A percentile compares a stretch with the other conserved stretches of the same genome.
phyloP scores from a whole-genome alignment of 2,113 vertebrate genomes.

The Gavia stellata region DNA sequence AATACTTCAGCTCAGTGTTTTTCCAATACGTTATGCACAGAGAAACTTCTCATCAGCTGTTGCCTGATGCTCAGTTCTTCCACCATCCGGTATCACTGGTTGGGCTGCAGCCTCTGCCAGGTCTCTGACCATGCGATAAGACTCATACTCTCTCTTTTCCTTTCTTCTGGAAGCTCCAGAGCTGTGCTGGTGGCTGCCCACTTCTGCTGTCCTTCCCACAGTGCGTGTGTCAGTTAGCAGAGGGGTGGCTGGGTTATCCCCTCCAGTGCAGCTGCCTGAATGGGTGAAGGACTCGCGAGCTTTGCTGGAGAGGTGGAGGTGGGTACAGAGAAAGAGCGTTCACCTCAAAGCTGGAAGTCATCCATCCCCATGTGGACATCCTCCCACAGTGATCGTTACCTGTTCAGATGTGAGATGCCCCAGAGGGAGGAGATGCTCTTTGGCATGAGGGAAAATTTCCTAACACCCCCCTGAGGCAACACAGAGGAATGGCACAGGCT shows the following conservation, averaged over 20 bases:
- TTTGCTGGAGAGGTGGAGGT: background rate
- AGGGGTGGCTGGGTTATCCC: background rate
- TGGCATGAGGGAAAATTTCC: background rate
- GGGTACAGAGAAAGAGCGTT: background rate
- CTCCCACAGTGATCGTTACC: background rate
- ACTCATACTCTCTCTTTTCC: background rate
- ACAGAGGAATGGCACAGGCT: fast-evolving
- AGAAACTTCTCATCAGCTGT: background rate
- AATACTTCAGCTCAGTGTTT: background rate
- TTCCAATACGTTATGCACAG: fast-evolving
- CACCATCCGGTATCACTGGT: background rate
- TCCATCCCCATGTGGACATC: background rate
- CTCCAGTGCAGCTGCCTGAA: background rate
- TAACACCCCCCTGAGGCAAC: no score
- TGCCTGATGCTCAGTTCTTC: background rate
- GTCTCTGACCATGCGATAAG: no score
- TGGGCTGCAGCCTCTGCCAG: background rate
- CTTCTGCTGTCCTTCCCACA: background rate
- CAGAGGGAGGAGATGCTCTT: background rate
- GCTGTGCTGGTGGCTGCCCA: background rate
- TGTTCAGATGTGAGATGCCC: fast-evolving
- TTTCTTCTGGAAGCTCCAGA: background rate
- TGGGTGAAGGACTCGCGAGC: background rate
- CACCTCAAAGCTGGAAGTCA: background rate
- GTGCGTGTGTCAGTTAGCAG: background rate